Evolutionary conservation across 2,888 invertebrate species (phyloP).

Genomic region (Griposia aprilina): DNA sequence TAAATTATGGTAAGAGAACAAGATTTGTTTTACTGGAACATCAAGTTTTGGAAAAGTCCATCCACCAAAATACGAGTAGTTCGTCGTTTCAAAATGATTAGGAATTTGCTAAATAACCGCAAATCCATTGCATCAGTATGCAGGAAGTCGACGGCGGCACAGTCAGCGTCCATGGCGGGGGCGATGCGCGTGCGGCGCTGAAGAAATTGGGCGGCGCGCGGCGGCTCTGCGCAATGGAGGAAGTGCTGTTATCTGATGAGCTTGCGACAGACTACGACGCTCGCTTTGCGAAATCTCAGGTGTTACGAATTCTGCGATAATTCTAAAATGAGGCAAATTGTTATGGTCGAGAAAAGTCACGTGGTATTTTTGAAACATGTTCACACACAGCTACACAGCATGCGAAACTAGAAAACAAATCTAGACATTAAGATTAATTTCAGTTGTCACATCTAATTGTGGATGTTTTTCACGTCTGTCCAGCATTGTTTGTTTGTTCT

Average conservation of each 20-base stretch:
- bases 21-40: neutral
- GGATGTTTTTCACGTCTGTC: slow-evolving; percentile 48
- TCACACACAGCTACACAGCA: slow-evolving; percentile 9
- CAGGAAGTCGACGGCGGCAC: slow-evolving; percentile 71
- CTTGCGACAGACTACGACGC: slow-evolving; percentile 75
- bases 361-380: slow-evolving; percentile 44
- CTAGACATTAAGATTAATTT: slow-evolving; percentile 37
- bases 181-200: slow-evolving; percentile 69
- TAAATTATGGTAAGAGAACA: neutral
- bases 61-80: slow-evolving; percentile 32
- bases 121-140: slow-evolving; percentile 71
- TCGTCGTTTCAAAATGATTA: slow-evolving; percentile 60
- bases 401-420: slow-evolving; percentile 19
- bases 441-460: slow-evolving; percentile 54
- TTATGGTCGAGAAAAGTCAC: slow-evolving; percentile 17
- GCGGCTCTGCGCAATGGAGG: slow-evolving; percentile 80
- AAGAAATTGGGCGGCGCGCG: slow-evolving; percentile 78
- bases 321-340: slow-evolving; percentile 45
- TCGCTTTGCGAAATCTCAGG: slow-evolving; percentile 62
- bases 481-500: slow-evolving; percentile 54
- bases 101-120: slow-evolving; percentile 65
- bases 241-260: slow-evolving; percentile 82
- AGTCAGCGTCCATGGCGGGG: slow-evolving; percentile 59
- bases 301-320: slow-evolving; percentile 56
- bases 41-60: neutral